Base-by-base conservation (phyloP, 2,888 invertebrate genomes). In the Melanotus villosus region DNA sequence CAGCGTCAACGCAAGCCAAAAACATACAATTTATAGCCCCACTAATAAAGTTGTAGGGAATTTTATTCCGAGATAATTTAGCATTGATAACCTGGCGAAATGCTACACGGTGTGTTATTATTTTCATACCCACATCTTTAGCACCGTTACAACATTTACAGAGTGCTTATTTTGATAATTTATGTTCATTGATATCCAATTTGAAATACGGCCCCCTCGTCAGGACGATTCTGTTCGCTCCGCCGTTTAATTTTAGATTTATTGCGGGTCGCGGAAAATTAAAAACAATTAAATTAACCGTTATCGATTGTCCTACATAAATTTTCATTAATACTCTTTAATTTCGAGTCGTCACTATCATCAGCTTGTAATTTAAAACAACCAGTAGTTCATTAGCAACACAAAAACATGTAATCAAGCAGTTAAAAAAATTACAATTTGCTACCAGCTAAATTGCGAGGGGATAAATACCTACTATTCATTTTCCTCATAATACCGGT, bases 1-100 rank as follows among this genome's bases (percentile, higher is more conserved):
- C 65, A 66, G 62, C 60, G 65, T 65, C 65, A 65, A 58, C 64
- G 50, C 63, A 67, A 67, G 62, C 67, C 71, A 68, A 71, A 71
- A 71, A 68, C 68, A 57, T 58, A 62, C 68, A 68, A 71, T 71
- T 68, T 71, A 71, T 66, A 60, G 63, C 68, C 47, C 43, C 68
- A 58, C 65, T 71, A 71, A 71, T 71, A 71, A 71, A 68, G 68
- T 66, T 68, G 71, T 68, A 71, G 36, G 66, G 59, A 70, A 59
- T 67, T 70, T 70, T 67, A 67, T 67, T 67, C 63, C 36, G 36
- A 67, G 67, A 70, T 70, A 70, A 70, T 70, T 70, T 64, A 67
- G 62, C 60, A 65, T 70, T 66, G 70, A 70, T 70, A 70, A 65
- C 58, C 62, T 66, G 65, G 66, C 47, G 66, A 70, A 65, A 66